These are phyloP conservation scores for Aldrovandia affinis DNA, from an alignment of 2,797 vertebrate species.

Conservation along the genomic window DNA sequence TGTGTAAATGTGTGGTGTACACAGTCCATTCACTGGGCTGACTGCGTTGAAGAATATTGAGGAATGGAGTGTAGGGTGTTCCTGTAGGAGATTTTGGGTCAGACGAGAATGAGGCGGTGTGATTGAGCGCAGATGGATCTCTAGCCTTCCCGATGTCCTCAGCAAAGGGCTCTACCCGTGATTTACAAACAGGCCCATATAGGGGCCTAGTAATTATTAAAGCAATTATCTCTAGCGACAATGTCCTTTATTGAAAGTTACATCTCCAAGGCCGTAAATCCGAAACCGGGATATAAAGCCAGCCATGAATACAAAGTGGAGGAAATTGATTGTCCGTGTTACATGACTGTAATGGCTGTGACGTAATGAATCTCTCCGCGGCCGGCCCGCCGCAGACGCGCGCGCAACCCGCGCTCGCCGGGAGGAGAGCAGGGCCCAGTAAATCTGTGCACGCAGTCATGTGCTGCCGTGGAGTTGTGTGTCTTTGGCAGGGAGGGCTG, in stretches of 20 bases:
- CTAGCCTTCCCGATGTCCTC: constrained; percentile 39
- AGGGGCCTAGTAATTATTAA: constrained; percentile 53
- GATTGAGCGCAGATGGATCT: constrained; percentile 29
- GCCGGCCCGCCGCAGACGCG: constrained; percentile 38
- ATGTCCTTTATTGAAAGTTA: constrained; percentile 55
- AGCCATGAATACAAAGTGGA: constrained; percentile 52
- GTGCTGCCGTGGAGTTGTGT: constrained; percentile 34
- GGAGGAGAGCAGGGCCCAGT: constrained; percentile 44
- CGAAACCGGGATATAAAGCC: constrained; percentile 39
- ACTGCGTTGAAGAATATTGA: constrained; percentile 16
- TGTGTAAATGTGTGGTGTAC: too few species aligned
- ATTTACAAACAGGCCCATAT: constrained; percentile 52
- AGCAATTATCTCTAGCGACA: constrained; percentile 52
- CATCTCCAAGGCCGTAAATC: constrained; percentile 52
- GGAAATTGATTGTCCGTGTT: constrained; percentile 54
- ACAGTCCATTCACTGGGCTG: too few species aligned
- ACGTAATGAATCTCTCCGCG: constrained; percentile 48
- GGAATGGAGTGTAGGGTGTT: constrained; percentile 32
- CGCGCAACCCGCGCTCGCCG: constrained; percentile 35
- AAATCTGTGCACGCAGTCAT: constrained; percentile 48
- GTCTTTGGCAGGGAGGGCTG: constrained; percentile 1
- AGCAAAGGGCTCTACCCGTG: constrained; percentile 35
- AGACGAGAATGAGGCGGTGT: constrained; percentile 36
- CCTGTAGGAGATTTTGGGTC: neutral
- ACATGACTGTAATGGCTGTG: constrained; percentile 44